Evolutionary conservation across 2,797 vertebrate species (phyloP).

Genomic region (Halcyon smyrnensis): DNA sequence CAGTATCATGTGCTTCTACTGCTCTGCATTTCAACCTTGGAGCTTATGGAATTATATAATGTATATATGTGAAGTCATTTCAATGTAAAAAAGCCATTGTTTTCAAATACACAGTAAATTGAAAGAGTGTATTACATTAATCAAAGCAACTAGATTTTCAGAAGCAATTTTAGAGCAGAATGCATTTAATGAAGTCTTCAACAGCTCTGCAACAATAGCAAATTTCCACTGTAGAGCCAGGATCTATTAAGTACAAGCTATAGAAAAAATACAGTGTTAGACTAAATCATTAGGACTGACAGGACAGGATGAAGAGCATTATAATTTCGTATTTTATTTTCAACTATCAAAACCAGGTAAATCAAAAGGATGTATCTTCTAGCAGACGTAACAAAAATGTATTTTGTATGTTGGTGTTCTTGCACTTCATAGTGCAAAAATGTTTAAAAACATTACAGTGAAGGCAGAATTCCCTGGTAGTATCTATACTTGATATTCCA

Average conservation of each 20-base stretch:
- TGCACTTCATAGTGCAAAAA: background rate
- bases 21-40: background rate
- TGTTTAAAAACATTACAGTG: background rate
- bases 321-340: background rate
- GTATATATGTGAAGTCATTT: background rate
- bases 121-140: background rate
- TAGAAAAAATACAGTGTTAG: background rate
- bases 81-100: background rate
- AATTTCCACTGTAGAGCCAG: background rate
- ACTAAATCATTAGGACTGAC: background rate
- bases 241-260: background rate
- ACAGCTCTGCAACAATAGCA: background rate
- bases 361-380: background rate
- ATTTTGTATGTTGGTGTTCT: background rate
- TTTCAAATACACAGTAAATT: constrained; percentile 41
- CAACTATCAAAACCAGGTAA: background rate
- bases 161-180: constrained; percentile 37
- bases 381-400: background rate
- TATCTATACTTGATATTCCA: background rate
- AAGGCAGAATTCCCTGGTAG: background rate
- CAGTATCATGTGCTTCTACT: background rate
- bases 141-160: background rate
- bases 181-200: background rate
- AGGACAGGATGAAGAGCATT: background rate
- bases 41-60: background rate